phyloP scores from a whole-genome alignment of 2,797 vertebrate species.

The Syndactyla subalaris region DNA sequence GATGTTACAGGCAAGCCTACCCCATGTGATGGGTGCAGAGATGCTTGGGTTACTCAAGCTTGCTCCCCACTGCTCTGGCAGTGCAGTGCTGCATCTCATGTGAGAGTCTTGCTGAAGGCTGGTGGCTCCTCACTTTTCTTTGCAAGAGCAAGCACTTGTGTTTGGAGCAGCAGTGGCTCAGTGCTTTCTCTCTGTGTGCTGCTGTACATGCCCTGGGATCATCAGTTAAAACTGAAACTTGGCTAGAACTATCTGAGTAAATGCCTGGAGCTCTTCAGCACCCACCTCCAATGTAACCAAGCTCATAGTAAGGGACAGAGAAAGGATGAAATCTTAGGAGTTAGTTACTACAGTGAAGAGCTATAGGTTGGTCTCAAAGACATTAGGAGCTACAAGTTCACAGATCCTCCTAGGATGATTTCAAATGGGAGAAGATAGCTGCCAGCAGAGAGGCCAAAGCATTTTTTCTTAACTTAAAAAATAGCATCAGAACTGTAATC shows the following conservation, averaged over 20 bases:
- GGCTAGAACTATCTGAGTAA: background rate
- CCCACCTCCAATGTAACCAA: background rate
- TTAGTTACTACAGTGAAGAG: background rate
- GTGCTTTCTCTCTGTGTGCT: background rate
- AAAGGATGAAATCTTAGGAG: background rate
- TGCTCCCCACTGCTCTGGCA: background rate
- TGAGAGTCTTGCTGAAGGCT: background rate
- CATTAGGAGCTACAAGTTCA: background rate
- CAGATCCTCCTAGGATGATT: background rate
- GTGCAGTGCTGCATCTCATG: background rate
- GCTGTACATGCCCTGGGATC: background rate
- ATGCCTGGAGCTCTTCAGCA: background rate
- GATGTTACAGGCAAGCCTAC: background rate
- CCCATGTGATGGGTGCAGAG: background rate
- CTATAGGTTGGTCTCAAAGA: background rate
- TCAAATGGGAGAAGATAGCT: background rate
- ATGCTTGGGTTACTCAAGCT: background rate
- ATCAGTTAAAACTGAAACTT: background rate
- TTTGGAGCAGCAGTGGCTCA: background rate
- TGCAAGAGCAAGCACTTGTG: background rate
- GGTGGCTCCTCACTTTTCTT: background rate
- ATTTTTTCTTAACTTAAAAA: slow-evolving; percentile 25
- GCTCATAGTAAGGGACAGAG: background rate
- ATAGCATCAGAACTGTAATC: background rate
- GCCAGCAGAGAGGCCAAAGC: background rate